Evolutionary conservation across 2,888 invertebrate species (phyloP).

Genomic region (Macrosoma leucophasiata): DNA sequence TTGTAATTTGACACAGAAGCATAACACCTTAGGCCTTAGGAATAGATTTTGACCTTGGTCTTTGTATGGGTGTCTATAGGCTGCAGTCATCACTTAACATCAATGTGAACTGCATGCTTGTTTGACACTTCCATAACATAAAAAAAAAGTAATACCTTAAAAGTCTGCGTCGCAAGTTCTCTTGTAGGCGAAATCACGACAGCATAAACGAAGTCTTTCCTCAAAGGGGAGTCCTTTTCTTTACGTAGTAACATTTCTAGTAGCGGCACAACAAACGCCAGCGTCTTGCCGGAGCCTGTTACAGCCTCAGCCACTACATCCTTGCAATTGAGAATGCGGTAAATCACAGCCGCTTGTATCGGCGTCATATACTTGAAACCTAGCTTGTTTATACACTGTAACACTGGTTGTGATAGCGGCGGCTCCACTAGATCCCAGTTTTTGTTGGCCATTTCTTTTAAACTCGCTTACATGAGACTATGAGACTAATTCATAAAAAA

Average conservation of each 20-base stretch:
- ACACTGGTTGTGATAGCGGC: constrained; percentile 62
- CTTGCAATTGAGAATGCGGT: constrained; percentile 89
- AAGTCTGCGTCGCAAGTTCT: constrained; percentile 94
- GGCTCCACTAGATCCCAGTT: constrained; percentile 59
- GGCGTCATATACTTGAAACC: constrained; percentile 76
- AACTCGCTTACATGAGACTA: no score
- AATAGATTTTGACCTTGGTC: no score
- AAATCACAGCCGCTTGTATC: constrained; percentile 90
- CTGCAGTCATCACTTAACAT: no score
- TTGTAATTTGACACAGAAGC: no score
- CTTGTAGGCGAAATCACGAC: constrained; percentile 96
- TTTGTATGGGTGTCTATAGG: no score
- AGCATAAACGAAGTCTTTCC: constrained; percentile 87
- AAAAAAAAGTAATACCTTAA: no score
- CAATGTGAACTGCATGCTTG: no score
- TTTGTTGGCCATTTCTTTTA: constrained; percentile 56
- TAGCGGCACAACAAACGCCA: constrained; percentile 95
- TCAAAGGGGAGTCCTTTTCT: constrained; percentile 77
- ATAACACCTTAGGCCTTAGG: no score
- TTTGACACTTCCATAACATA: no score
- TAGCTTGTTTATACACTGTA: constrained; percentile 69
- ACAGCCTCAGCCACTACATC: constrained; percentile 99
- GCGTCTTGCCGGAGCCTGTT: constrained; percentile 98
- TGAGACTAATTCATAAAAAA: no score
- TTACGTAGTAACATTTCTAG: constrained; percentile 86